Evolutionary conservation across 2,797 vertebrate genomes (phyloP).

Genomic region (Pangasius larnaudii): DNA sequence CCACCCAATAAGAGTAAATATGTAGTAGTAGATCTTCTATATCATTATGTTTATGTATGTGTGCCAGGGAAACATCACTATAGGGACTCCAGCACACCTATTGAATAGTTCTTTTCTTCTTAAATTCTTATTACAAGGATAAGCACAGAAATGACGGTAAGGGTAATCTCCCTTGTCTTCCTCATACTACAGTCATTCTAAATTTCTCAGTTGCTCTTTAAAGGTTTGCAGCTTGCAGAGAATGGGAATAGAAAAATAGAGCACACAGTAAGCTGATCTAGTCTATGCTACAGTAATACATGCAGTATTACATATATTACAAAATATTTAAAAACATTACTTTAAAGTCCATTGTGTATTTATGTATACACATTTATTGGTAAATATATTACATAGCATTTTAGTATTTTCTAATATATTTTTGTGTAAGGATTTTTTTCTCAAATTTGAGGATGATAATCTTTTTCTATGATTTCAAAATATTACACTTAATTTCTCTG

Average conservation of each 20-base stretch:
- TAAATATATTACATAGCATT: too few relatives aligned
- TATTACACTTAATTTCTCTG: neutral
- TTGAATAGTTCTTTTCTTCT: neutral
- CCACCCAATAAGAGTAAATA: neutral
- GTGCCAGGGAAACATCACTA: neutral
- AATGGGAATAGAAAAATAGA: too few relatives aligned
- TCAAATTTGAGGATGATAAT: neutral
- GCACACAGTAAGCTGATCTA: too few relatives aligned
- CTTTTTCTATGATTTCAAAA: neutral
- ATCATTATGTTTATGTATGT: neutral
- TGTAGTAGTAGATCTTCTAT: neutral
- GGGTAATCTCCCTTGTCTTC: neutral
- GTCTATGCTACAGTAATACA: too few relatives aligned
- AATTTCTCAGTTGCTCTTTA: neutral
- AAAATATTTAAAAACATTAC: too few relatives aligned
- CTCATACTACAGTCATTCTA: neutral
- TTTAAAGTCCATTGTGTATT: neutral
- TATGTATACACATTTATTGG: too few relatives aligned
- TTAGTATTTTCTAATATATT: too few relatives aligned
- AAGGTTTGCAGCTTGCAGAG: too few relatives aligned
- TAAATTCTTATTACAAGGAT: neutral
- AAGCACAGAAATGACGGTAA: neutral
- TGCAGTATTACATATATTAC: too few relatives aligned
- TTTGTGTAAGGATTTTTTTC: neutral
- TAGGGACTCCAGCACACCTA: neutral